Percentiles rank a stretch among this genome's conserved stretches.
These are phyloP conservation scores for Apodemus speciosus DNA, from an alignment of 2,113 vertebrate species.

Conservation along the genomic window DNA sequence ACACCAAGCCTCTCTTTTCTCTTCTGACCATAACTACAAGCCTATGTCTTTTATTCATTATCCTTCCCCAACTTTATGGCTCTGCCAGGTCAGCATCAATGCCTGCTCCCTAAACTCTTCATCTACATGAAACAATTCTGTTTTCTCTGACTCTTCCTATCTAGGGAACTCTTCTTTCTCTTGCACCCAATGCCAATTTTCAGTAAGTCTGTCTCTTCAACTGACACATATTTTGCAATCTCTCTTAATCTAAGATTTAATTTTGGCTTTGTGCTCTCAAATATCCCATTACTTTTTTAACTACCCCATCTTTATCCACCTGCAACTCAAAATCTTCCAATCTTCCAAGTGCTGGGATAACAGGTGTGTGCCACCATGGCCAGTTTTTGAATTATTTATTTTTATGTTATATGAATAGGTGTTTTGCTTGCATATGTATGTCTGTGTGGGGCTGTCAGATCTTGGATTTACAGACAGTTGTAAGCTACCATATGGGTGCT, in stretches of 20 bases:
- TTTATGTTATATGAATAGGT: not conserved
- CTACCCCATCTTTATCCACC: not conserved
- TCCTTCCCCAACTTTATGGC: no score
- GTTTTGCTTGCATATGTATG: not conserved
- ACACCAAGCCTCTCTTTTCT: not conserved
- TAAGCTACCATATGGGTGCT: not conserved
- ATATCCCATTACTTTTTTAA: not conserved
- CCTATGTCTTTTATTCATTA: not conserved
- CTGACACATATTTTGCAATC: not conserved
- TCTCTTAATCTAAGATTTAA: conserved; percentile 20
- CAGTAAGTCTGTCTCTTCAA: not conserved
- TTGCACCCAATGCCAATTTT: not conserved
- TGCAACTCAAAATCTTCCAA: not conserved
- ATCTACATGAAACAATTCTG: not conserved
- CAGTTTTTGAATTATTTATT: not conserved
- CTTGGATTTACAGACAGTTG: not conserved
- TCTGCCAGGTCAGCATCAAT: not conserved
- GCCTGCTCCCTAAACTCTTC: not conserved
- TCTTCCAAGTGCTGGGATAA: not conserved
- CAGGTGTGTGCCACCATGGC: not conserved
- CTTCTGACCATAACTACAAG: not conserved
- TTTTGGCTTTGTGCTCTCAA: not conserved
- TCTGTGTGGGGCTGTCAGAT: not conserved
- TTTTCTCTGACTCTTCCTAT: not conserved
- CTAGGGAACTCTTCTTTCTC: not conserved